Percentiles rank a stretch among this genome's conserved stretches.
Conservation (phyloP, 2,113 vertebrate genomes). For the Otus sunia region DNA sequence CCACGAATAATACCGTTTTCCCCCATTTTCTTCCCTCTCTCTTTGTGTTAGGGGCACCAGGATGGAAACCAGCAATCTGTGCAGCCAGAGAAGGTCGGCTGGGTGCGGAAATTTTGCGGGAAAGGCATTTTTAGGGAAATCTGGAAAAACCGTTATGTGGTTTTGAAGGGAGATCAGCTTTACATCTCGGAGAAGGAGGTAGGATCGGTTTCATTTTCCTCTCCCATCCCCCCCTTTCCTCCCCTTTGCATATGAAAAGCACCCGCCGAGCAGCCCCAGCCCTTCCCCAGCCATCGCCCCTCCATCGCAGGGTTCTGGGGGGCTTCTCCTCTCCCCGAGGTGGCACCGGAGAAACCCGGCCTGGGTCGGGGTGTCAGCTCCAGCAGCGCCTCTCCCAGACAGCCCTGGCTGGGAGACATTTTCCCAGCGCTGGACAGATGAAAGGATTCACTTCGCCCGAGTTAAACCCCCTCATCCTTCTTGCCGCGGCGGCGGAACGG, state of each 20-base stretch:
- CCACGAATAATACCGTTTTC: background rate
- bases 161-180: conserved; percentile 90
- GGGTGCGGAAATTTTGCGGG: conserved; percentile 95
- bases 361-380: background rate
- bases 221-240: background rate
- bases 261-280: background rate
- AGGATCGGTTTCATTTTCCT: conserved; percentile 34
- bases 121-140: conserved; percentile 95
- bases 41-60: conserved; percentile 77
- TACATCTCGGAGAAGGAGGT: conserved; percentile 94
- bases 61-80: conserved; percentile 77
- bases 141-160: conserved; percentile 93
- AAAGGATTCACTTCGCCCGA: background rate
- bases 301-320: background rate
- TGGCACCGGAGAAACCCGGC: background rate
- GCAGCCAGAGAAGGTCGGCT: conserved; percentile 90
- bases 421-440: background rate
- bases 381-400: background rate
- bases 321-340: background rate
- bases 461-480: background rate
- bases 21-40: background rate
- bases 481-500: background rate
- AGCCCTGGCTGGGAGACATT: background rate
- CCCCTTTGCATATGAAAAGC: background rate
- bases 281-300: background rate